These are phyloP conservation scores for Nilaparvata lugens DNA, from an alignment of 1,140 invertebrate genomes.

Conservation along the genomic window DNA sequence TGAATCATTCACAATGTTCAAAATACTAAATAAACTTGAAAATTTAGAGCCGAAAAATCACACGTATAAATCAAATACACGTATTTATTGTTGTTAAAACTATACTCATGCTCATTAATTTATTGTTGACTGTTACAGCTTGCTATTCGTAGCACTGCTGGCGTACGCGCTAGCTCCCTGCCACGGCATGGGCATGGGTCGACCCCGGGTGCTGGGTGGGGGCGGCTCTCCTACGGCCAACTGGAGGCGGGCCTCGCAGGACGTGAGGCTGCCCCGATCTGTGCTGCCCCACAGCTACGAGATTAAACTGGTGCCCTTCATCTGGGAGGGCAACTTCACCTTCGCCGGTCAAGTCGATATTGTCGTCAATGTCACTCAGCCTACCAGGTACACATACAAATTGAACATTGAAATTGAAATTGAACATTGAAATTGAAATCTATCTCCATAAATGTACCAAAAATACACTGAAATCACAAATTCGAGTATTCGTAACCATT, in stretches of 20 bases:
- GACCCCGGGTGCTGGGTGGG: background rate
- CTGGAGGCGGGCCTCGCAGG: background rate
- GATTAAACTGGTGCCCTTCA: slow-evolving; percentile 56
- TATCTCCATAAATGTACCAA: no score
- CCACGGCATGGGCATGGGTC: background rate
- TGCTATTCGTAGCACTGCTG: slow-evolving; percentile 1
- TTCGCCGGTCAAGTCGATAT: slow-evolving; percentile 63
- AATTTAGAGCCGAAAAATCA: no score
- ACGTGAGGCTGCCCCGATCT: slow-evolving; percentile 55
- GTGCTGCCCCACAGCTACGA: slow-evolving; percentile 58
- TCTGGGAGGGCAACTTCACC: slow-evolving; percentile 58
- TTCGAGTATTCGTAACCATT: no score
- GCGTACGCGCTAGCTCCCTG: slow-evolving; percentile 8
- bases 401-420: no score
- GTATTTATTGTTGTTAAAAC: no score
- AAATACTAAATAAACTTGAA: no score
- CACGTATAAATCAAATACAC: no score
- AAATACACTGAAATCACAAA: no score
- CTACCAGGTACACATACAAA: slow-evolving; percentile 37
- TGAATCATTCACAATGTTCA: no score
- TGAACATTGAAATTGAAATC: no score
- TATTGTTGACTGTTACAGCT: no score
- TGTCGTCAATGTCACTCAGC: slow-evolving; percentile 49
- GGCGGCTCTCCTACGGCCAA: background rate
- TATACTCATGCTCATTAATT: no score